Evolutionary conservation across 2,888 invertebrate genomes (phyloP), one percentile per base, ranked within the genome.

Genomic region (Nymphalis polychloros): DNA sequence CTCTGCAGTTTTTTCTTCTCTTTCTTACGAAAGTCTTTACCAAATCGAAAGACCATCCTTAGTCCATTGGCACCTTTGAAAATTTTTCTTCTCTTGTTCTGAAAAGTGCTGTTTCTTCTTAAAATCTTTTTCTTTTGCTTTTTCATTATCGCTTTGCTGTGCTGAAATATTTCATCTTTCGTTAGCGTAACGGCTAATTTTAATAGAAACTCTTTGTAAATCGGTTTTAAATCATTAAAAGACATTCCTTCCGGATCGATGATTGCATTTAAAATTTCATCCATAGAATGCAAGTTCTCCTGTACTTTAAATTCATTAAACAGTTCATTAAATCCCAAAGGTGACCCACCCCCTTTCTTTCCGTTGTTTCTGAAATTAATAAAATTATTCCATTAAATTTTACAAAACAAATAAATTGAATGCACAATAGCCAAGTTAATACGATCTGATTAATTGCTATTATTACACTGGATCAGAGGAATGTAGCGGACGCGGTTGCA

Each of bases 211-310:
- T 97, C 97, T 85, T 97, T 97, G 84, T 98, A 97, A 72, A 97
- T 96, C 55, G 97, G 97, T 85, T 97, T 97, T 71, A 98, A 93
- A 81, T 97, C 97, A 89, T 97, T 97, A 86, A 97, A 97, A 66
- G 97, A 97, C 97, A 97, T 97, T 70, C 97, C 97, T 84, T 97
- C 97, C 48, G 97, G 95, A 86, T 97, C 97, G 78, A 98, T 97
- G 82, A 98, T 97, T 81, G 96, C 96, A 79, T 96, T 96, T 62
- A 98, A 93, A 78, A 97, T 97, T 79, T 97, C 97, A 82, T 97
- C 97, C 89, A 97, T 95, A 67, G 96, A 97, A 82, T 97, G 96
- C 63, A 97, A 93, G 79, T 97, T 97, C 90, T 97, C 97, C 88
- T 97, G 97, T 79, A 97, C 94, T 78, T 96, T 95, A 81, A 97